Evolutionary conservation across 2,797 vertebrate genomes (phyloP).

Genomic region (Eulemur mongoz): DNA sequence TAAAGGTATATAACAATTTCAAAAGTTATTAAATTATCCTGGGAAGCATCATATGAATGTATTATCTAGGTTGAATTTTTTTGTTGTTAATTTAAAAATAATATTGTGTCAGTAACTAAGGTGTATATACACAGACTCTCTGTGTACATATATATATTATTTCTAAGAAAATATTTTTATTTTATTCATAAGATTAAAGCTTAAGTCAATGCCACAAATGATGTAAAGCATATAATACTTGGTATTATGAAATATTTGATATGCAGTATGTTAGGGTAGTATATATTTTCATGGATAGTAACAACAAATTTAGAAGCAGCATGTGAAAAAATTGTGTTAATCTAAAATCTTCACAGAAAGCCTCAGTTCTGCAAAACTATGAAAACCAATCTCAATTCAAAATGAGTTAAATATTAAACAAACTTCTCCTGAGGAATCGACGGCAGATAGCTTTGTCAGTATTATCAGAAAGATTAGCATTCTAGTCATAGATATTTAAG

Average conservation of each 20-base stretch:
- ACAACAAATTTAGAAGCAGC: conserved; percentile 52
- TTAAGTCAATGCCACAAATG: background rate
- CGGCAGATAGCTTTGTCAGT: conserved; percentile 18
- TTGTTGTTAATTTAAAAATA: conserved; percentile 47
- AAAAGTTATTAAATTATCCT: conserved; percentile 55
- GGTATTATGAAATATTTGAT: background rate
- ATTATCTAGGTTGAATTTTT: background rate
- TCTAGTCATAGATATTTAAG: conserved; percentile 69
- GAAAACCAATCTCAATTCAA: conserved; percentile 51
- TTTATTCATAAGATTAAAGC: conserved; percentile 38
- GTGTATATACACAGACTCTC: background rate
- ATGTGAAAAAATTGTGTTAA: conserved; percentile 30
- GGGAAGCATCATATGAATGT: background rate
- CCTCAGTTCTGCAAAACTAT: background rate
- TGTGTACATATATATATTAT: background rate
- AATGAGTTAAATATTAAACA: conserved; percentile 77
- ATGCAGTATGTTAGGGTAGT: background rate
- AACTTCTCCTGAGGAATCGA: conserved; percentile 70
- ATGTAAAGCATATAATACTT: background rate
- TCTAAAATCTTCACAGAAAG: conserved; percentile 49
- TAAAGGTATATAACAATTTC: conserved; percentile 25
- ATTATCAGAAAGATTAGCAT: conserved; percentile 70
- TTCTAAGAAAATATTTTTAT: conserved; percentile 33
- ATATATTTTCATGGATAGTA: conserved; percentile 48
- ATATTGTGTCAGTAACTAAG: background rate